A percentile compares a stretch with the other conserved stretches of the same genome.
Evolutionary conservation across 2,113 vertebrate species (phyloP).

Genomic region (Pedionomus torquatus): DNA sequence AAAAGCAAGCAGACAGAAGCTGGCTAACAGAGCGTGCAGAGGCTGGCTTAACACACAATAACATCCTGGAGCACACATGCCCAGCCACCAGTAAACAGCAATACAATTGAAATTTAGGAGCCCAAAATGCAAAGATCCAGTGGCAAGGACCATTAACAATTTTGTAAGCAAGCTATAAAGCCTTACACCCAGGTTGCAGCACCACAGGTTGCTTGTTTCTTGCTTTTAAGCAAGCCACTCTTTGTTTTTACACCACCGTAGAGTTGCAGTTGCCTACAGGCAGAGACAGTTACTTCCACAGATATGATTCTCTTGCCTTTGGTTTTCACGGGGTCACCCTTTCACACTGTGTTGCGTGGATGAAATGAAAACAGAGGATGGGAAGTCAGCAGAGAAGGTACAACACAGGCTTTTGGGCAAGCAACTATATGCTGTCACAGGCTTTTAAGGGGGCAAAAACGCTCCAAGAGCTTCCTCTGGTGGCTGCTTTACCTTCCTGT

Average conservation of each 20-base stretch:
- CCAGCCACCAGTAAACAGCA: neutral
- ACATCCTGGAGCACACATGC: neutral
- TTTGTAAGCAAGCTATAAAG: neutral
- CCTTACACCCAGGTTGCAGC: neutral
- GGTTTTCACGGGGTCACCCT: no score
- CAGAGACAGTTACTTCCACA: neutral
- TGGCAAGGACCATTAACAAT: neutral
- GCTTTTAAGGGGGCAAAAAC: no score
- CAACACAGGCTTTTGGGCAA: no score
- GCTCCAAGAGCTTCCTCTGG: neutral
- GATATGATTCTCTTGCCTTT: no score
- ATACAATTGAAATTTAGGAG: neutral
- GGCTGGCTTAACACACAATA: accelerated
- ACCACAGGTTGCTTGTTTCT: neutral
- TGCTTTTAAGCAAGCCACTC: neutral
- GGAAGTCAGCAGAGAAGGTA: no score
- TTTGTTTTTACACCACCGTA: neutral
- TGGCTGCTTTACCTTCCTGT: neutral
- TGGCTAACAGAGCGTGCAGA: neutral
- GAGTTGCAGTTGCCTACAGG: neutral
- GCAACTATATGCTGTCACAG: no score
- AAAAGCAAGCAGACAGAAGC: neutral
- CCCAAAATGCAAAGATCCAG: neutral
- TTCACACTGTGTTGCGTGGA: no score
- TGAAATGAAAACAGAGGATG: no score